Base-by-base conservation (phyloP, 2,888 invertebrate species). In the Leptura quadrifasciata region DNA sequence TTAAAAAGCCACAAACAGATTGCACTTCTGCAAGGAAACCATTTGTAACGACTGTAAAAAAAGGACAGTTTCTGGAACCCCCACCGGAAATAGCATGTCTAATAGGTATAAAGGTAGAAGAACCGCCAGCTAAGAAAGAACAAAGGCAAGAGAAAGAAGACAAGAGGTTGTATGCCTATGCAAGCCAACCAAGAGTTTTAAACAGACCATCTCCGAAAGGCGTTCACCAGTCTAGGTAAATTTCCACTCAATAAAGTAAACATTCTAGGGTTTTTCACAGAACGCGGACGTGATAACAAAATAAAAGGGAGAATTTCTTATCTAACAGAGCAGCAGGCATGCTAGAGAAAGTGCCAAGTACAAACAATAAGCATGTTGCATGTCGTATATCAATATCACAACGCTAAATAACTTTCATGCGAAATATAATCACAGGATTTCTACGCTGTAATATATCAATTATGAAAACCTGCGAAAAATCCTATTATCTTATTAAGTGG, bases 11-110 rank as follows among this genome's bases (percentile, higher is more conserved):
- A 76, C 79, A 77, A 81, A 58, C 81, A 64, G 81, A 83, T 63
- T 74, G 76, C 10, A 64, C 72, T n/a, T 67, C 77, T n/a, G 82
- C 80, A 31, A 85, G 85, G 54, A 91, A 90, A 75, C 92, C 95
- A 10, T 96, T 96, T 86, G 93, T 96, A 79, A 95, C 95, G 10
- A 95, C 95, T 0, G 96, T 96, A 58, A 94, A 94, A 83, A 93
- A 92, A 69, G 96, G 96, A 2, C 93, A 93, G 84, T 96, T 96
- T 87, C 89, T 96, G 79, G 93, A 94, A 85, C 96, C 96, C 5
- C 94, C 95, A 0, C 93, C 93, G n/a, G 93, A 93, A 85, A 89
- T 94, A 58, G 94, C 95, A 8, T 88, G 89, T 6, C 89, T 94
- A n/a, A 90, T 94, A 20, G 94, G 94, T 0, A 90, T 94, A 74